These are phyloP conservation scores for Athalia cordata DNA, from an alignment of 2,888 invertebrate genomes.

Conservation along the genomic window DNA sequence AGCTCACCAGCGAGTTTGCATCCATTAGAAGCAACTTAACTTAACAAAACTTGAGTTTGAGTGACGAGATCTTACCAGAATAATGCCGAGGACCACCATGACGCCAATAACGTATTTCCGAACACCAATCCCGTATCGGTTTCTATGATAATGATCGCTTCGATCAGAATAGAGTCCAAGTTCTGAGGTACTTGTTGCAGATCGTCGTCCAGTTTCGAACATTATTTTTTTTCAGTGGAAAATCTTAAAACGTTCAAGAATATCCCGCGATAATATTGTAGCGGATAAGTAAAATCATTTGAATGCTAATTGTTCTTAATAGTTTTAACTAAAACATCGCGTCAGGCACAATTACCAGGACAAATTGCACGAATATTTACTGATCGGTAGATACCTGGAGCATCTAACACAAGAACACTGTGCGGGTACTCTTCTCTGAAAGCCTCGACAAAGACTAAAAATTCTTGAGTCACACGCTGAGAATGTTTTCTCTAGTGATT, in stretches of 20 bases:
- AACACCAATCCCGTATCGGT: conserved; percentile 62
- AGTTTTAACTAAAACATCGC: neutral
- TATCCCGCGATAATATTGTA: conserved; percentile 32
- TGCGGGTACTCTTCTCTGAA: conserved; percentile 51
- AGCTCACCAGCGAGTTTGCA: no score
- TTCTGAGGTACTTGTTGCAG: conserved; percentile 70
- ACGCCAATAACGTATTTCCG: conserved; percentile 68
- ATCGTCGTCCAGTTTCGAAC: conserved; percentile 67
- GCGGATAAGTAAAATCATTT: conserved; percentile 28
- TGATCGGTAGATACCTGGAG: neutral
- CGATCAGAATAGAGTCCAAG: conserved; percentile 71
- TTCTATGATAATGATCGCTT: conserved; percentile 64
- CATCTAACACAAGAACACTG: conserved; percentile 8
- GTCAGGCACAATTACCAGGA: neutral
- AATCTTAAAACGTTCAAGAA: conserved; percentile 28
- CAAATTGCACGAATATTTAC: neutral
- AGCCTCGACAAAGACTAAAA: conserved; percentile 53
- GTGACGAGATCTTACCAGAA: conserved; percentile 64
- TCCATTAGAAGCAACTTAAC: neutral
- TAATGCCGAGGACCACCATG: conserved; percentile 69
- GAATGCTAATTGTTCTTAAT: neutral
- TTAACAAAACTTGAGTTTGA: neutral
- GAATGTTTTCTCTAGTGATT: conserved; percentile 65
- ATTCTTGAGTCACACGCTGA: conserved; percentile 51
- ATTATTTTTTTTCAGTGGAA: conserved; percentile 55